A percentile compares a stretch with the other conserved stretches of the same genome.
phyloP scores from a whole-genome alignment of 2,888 invertebrate genomes.

The Ligdia adustata region DNA sequence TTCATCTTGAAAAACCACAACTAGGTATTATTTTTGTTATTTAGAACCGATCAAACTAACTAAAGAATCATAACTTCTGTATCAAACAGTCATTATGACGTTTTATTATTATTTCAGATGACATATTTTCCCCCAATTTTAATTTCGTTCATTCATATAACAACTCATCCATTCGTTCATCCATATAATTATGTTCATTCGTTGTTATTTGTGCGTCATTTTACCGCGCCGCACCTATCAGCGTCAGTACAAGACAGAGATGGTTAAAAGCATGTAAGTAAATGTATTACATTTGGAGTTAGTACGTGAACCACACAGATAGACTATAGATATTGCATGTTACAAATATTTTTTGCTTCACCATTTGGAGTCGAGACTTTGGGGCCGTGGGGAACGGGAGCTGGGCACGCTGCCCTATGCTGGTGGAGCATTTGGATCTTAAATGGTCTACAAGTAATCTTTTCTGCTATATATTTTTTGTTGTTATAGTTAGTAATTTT shows the following conservation, averaged over 20 bases:
- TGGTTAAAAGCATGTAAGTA: slow-evolving; percentile 33
- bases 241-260: slow-evolving; percentile 28
- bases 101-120: background rate
- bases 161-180: background rate
- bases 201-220: slow-evolving; percentile 38
- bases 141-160: background rate
- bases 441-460: too few species aligned
- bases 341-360: background rate
- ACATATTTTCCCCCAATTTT: background rate
- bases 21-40: too few species aligned
- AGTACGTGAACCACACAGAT: background rate
- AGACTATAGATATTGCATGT: background rate
- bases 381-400: background rate
- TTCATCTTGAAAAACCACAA: too few species aligned
- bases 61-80: background rate
- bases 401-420: too few species aligned
- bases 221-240: slow-evolving; percentile 28
- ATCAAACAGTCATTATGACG: background rate
- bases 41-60: too few species aligned
- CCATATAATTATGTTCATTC: too few species aligned
- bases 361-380: background rate
- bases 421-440: too few species aligned
- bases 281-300: slow-evolving; percentile 37
- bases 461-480: too few species aligned
- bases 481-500: too few species aligned